Conservation (phyloP, 2,888 invertebrate species). For the Dermolepida albohirtum region DNA sequence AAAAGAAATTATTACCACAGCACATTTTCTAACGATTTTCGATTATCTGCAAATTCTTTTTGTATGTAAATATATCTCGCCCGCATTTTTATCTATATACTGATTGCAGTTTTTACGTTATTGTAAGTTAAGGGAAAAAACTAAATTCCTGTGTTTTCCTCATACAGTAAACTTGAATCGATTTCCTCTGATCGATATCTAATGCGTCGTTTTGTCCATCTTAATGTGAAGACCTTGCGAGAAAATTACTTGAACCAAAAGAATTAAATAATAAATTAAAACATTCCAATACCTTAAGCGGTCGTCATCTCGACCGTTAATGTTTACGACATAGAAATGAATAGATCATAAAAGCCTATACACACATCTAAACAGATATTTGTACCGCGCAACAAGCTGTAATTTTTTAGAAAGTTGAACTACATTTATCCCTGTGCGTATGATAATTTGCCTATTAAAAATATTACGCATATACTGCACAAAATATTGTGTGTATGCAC, state of each 20-base stretch:
- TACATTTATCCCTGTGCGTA: conserved; percentile 19
- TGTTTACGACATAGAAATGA: conserved; percentile 36
- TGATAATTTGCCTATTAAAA: conserved; percentile 17
- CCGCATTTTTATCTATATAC: no score
- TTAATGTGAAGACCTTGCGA: conserved; percentile 22
- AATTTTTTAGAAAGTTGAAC: conserved; percentile 37
- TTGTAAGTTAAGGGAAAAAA: no score
- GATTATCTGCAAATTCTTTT: no score
- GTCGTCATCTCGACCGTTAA: conserved; percentile 23
- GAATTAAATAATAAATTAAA: conserved; percentile 34
- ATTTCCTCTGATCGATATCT: conserved; percentile 47
- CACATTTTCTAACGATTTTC: no score
- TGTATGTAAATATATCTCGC: no score
- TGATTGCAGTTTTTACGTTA: no score
- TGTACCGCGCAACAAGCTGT: conserved; percentile 18
- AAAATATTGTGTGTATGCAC: no score
- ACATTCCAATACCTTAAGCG: conserved; percentile 30
- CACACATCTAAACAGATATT: conserved; percentile 29
- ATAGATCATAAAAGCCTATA: conserved; percentile 35
- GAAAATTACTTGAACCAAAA: conserved; percentile 11
- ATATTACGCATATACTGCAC: background rate
- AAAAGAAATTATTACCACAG: no score
- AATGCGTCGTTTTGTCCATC: conserved; percentile 26
- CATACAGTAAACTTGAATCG: conserved; percentile 44
- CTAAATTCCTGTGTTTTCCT: no score